phyloP scores from a whole-genome alignment of 2,113 vertebrate genomes.

The Rhipidura dahli region DNA sequence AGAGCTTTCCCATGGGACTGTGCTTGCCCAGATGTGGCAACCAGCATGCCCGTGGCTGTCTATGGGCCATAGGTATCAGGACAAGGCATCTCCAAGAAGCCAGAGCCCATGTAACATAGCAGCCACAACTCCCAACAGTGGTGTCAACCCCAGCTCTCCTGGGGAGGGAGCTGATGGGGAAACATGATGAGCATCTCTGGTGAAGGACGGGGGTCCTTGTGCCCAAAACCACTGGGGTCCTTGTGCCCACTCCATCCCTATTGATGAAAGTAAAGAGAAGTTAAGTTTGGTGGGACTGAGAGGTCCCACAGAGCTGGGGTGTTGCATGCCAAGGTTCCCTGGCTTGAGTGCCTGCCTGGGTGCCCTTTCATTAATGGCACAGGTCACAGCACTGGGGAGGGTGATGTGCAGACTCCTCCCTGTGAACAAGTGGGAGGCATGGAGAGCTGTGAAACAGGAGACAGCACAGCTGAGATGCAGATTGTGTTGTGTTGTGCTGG shows the following conservation, averaged over 20 bases:
- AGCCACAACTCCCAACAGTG: fast-evolving
- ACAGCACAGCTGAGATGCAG: background rate
- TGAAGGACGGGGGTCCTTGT: background rate
- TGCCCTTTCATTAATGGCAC: background rate
- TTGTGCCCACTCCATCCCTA: background rate
- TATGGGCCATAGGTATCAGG: background rate
- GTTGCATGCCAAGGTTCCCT: fast-evolving
- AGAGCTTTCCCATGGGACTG: background rate
- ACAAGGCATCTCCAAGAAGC: background rate
- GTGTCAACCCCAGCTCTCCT: background rate
- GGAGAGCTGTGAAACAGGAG: background rate
- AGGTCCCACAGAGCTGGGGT: fast-evolving
- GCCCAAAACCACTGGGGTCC: background rate
- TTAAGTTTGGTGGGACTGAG: background rate
- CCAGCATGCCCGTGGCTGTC: fast-evolving
- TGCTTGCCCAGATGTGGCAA: background rate
- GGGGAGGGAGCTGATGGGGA: background rate
- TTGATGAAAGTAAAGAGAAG: background rate
- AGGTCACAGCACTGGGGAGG: background rate
- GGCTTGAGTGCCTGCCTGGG: background rate
- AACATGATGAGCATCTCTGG: fast-evolving
- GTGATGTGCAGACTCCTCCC: background rate
- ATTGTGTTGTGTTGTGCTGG: background rate
- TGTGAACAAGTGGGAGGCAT: background rate
- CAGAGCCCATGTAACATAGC: fast-evolving